These are phyloP conservation scores for Drosophila subquinaria DNA, from an alignment of 2,888 invertebrate species.

Conservation along the genomic window DNA sequence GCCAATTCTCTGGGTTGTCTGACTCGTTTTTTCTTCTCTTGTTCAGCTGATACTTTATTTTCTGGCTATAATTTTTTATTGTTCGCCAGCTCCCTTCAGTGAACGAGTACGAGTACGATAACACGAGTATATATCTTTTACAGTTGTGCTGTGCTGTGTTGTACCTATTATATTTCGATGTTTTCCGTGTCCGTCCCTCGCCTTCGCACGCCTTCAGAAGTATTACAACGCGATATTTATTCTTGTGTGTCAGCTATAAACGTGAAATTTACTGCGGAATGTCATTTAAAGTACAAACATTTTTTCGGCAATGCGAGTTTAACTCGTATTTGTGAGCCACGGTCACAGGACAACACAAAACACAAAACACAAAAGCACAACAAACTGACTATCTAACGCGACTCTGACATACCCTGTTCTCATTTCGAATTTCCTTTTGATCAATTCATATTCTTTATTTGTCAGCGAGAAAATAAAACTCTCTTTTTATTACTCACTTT, in stretches of 20 bases:
- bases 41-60: slow-evolving; percentile 46
- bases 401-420: slow-evolving; percentile 13
- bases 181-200: slow-evolving; percentile 31
- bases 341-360: slow-evolving; percentile 30
- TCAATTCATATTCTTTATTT: no score
- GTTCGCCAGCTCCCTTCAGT: slow-evolving; percentile 27
- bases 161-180: slow-evolving; percentile 51
- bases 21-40: not conserved
- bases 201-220: slow-evolving; percentile 19
- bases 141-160: slow-evolving; percentile 11
- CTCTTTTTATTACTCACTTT: no score
- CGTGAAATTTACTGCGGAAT: slow-evolving; percentile 81
- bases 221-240: slow-evolving; percentile 75
- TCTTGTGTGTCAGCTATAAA: slow-evolving; percentile 79
- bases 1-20: slow-evolving; percentile 21
- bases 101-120: slow-evolving; percentile 1
- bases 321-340: slow-evolving; percentile 23
- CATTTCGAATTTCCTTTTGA: not conserved
- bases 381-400: not conserved
- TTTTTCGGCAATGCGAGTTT: slow-evolving; percentile 51
- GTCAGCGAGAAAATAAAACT: no score
- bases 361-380: slow-evolving; percentile 6
- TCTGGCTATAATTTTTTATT: slow-evolving; percentile 59
- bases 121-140: slow-evolving; percentile 17
- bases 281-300: slow-evolving; percentile 76